phyloP scores from a whole-genome alignment of 2,113 vertebrate species.

The Mugil cephalus region DNA sequence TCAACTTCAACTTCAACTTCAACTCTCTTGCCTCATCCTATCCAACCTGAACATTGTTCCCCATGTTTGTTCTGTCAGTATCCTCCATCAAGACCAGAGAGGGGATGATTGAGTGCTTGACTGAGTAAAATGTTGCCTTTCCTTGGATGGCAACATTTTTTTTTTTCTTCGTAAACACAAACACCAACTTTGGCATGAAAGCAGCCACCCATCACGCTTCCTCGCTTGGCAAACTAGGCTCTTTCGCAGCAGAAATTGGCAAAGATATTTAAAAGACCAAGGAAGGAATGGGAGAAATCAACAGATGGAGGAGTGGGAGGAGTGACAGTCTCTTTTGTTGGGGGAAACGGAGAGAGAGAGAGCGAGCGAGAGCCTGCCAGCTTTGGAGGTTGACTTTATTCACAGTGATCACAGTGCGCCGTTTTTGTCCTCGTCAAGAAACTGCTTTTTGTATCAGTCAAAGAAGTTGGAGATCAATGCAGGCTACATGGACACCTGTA shows the following conservation, averaged over 20 bases:
- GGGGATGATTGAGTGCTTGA: neutral
- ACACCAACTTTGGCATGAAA: constrained; percentile 5
- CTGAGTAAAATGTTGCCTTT: constrained; percentile 16
- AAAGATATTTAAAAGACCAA: constrained; percentile 55
- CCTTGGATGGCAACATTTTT: neutral
- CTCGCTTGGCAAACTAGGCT: constrained; percentile 36
- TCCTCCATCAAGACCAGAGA: constrained; percentile 2
- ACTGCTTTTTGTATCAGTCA: constrained; percentile 40
- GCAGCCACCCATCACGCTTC: constrained; percentile 31
- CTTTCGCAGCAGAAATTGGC: constrained; percentile 35
- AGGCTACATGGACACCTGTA: neutral
- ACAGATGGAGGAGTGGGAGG: constrained; percentile 76
- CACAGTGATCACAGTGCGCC: constrained; percentile 51
- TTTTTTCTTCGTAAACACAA: constrained; percentile 12
- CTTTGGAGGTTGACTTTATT: constrained; percentile 52
- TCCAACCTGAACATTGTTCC: neutral
- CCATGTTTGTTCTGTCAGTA: constrained; percentile 4
- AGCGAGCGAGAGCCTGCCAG: constrained; percentile 35
- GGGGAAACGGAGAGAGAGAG: constrained; percentile 22
- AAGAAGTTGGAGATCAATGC: constrained; percentile 15
- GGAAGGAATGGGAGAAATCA: constrained; percentile 66
- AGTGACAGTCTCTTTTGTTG: constrained; percentile 67
- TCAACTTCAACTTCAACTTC: constrained; percentile 11
- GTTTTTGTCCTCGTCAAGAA: constrained; percentile 48
- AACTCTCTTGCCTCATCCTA: constrained; percentile 11